Evolutionary conservation across 2,888 invertebrate genomes (phyloP).

Genomic region (Baccha elongata): DNA sequence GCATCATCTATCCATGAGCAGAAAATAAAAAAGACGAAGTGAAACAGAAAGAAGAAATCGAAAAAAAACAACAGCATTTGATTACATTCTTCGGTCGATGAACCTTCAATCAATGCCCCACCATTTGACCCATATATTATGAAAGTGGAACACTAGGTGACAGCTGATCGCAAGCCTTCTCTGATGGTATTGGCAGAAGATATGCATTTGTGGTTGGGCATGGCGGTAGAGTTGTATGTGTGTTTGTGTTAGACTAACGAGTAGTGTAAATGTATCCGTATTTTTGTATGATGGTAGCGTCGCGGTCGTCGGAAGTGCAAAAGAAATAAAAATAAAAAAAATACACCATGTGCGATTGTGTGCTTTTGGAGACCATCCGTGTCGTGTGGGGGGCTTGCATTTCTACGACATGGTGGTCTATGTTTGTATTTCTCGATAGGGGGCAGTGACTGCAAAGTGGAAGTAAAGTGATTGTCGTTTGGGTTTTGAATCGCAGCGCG

Average conservation of each 20-base stretch:
- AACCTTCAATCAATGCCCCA: conserved; percentile 78
- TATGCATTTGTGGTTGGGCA: conserved; percentile 60
- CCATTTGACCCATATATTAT: conserved; percentile 79
- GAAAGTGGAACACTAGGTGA: conserved; percentile 80
- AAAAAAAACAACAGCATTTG: conserved; percentile 67
- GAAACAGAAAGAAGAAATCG: conserved; percentile 49
- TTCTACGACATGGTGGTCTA: conserved; percentile 41
- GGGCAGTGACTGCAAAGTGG: conserved; percentile 71
- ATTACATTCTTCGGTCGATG: conserved; percentile 76
- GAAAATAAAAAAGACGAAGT: conserved; percentile 43
- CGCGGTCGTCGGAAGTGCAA: conserved; percentile 55
- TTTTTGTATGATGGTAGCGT: conserved; percentile 1
- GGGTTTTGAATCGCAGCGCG: conserved; percentile 18
- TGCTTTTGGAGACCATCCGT: conserved; percentile 33
- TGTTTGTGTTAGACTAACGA: conserved; percentile 26
- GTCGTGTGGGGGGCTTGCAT: conserved; percentile 33
- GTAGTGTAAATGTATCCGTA: conserved; percentile 27
- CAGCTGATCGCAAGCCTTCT: conserved; percentile 77
- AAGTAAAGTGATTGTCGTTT: conserved; percentile 54
- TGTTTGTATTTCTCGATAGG: conserved; percentile 56
- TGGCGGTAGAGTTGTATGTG: conserved; percentile 16
- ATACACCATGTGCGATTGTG: conserved; percentile 52
- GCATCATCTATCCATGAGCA: conserved; percentile 5
- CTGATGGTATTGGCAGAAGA: conserved; percentile 50
- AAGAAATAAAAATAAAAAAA: conserved; percentile 34